A percentile compares a stretch with the other conserved stretches of the same genome.
These are phyloP conservation scores for Heteromormyrus szaboi DNA, from an alignment of 2,797 vertebrate species.

Conservation along the genomic window DNA sequence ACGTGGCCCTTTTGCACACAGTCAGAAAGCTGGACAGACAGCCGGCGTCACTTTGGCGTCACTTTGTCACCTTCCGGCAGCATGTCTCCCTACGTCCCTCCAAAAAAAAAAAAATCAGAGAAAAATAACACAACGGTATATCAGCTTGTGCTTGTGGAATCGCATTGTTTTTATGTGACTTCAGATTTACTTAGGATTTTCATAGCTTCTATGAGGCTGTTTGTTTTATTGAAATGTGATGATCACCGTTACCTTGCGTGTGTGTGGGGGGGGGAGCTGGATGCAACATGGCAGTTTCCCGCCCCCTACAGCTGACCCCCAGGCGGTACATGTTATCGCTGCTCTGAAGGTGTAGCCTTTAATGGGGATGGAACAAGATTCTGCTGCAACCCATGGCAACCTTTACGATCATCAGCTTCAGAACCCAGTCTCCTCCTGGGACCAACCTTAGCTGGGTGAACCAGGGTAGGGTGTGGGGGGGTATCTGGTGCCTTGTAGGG, in stretches of 20 bases:
- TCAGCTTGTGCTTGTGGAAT: neutral
- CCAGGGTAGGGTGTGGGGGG: constrained; percentile 45
- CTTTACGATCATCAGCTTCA: constrained; percentile 57
- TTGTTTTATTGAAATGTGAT: neutral
- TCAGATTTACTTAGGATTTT: neutral
- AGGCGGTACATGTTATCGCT: neutral
- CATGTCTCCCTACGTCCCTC: neutral
- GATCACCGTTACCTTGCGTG: neutral
- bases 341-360: neutral
- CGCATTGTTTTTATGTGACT: neutral
- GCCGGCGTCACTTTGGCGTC: neutral
- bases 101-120: neutral
- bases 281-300: neutral
- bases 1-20: neutral
- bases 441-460: constrained; percentile 59
- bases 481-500: neutral
- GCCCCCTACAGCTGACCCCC: neutral
- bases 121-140: neutral
- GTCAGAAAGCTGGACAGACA: neutral
- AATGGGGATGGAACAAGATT: neutral
- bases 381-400: neutral
- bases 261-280: neutral
- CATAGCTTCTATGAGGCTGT: neutral
- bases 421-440: constrained; percentile 69
- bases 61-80: neutral